Evolutionary conservation across 1,140 invertebrate genomes (phyloP).

Genomic region (Antheraea mylitta): DNA sequence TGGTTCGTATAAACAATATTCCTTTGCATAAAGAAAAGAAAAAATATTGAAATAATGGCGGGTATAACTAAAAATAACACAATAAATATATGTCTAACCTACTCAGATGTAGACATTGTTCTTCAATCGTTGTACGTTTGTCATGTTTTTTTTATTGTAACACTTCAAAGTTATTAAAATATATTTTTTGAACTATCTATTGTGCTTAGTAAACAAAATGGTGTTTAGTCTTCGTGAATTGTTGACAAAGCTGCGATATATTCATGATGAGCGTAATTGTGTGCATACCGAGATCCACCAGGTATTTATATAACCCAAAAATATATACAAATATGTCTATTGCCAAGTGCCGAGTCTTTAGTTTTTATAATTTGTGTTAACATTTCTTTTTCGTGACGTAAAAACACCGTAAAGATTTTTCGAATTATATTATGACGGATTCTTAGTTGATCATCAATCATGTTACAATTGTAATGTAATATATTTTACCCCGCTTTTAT

Average conservation of each 20-base stretch:
- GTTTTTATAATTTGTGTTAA: background rate
- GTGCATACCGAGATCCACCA: conserved; percentile 26
- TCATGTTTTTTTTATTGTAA: background rate
- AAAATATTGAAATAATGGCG: background rate
- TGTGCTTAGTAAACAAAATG: conserved; percentile 27
- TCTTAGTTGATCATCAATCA: background rate
- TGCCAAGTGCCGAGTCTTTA: no score
- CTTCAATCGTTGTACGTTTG: background rate
- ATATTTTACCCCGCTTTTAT: background rate
- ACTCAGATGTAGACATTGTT: background rate
- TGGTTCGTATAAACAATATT: background rate
- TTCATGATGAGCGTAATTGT: conserved; percentile 50
- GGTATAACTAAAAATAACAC: conserved; percentile 1
- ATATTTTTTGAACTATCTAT: background rate
- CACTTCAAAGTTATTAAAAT: background rate
- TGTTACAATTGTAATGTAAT: background rate
- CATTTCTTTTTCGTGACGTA: background rate
- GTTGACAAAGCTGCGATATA: conserved; percentile 47
- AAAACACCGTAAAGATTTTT: background rate
- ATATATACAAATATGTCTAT: no score
- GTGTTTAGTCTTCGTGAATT: conserved; percentile 63
- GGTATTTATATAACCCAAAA: conserved; percentile 7
- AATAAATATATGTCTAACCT: background rate
- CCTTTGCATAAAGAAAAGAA: background rate
- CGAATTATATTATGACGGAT: background rate